A percentile compares a stretch with the other conserved stretches of the same genome.
phyloP scores from a whole-genome alignment of 2,113 vertebrate species.

The Scomber colias region DNA sequence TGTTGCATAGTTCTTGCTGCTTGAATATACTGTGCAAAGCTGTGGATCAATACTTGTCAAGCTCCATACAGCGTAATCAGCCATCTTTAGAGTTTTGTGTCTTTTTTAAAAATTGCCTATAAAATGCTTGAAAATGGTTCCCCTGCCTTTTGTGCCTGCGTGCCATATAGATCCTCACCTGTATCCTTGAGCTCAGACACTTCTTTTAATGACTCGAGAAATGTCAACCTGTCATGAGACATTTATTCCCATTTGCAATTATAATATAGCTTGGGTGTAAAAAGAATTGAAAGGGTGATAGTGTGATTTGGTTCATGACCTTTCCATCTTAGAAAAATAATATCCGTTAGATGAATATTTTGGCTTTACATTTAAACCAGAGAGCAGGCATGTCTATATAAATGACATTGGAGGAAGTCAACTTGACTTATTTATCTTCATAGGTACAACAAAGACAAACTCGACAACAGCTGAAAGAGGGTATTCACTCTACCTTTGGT shows the following conservation, averaged over 20 bases:
- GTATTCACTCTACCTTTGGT: no score
- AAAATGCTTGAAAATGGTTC: neutral
- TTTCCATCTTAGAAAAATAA: neutral
- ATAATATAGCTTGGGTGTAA: conserved; percentile 14
- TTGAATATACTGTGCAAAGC: no score
- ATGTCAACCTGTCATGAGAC: neutral
- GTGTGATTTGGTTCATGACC: conserved; percentile 14
- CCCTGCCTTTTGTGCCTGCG: neutral
- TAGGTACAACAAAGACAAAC: no score
- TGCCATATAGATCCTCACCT: neutral
- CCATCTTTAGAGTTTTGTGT: neutral
- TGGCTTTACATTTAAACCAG: no score
- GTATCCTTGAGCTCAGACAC: neutral
- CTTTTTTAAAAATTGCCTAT: neutral
- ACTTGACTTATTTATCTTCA: no score
- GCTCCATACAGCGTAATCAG: neutral
- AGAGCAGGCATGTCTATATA: no score
- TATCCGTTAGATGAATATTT: neutral
- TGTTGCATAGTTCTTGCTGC: no score
- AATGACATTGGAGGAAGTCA: no score
- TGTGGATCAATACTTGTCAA: no score
- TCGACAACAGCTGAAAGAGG: no score
- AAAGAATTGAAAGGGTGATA: neutral
- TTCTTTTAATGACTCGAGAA: conserved; percentile 22
- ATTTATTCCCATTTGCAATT: conserved; percentile 44